Evolutionary conservation across 2,888 invertebrate species (phyloP).

Genomic region (Hypomecis punctinalis): DNA sequence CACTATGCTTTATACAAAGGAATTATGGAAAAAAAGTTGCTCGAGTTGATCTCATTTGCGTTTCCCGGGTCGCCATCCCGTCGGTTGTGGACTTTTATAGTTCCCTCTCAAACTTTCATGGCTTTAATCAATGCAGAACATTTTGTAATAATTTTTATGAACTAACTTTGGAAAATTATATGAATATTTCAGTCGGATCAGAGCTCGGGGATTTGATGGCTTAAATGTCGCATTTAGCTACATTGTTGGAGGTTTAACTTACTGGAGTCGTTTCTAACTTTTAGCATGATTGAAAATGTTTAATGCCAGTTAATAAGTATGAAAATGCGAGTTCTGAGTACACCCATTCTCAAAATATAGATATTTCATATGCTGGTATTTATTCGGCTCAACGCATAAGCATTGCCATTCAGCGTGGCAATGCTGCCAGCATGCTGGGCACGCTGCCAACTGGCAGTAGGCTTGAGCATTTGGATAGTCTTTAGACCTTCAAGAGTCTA

Average conservation of each 20-base stretch:
- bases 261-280: neutral
- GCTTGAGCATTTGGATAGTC: no score
- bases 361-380: no score
- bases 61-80: slow-evolving; percentile 58
- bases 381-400: no score
- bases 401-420: no score
- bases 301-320: no score
- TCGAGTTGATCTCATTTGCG: slow-evolving; percentile 62
- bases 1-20: slow-evolving; percentile 20
- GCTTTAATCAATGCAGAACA: slow-evolving; percentile 69
- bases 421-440: no score
- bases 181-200: slow-evolving; percentile 57
- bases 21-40: slow-evolving; percentile 40
- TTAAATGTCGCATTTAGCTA: slow-evolving; percentile 4
- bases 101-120: slow-evolving; percentile 70
- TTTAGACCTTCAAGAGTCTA: no score
- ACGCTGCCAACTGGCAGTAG: no score
- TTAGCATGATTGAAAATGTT: neutral
- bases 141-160: slow-evolving; percentile 71
- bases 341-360: no score
- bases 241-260: slow-evolving; percentile 1
- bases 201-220: slow-evolving; percentile 27
- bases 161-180: slow-evolving; percentile 55
- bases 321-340: no score
- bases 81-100: slow-evolving; percentile 70